Conservation (phyloP, 2,797 vertebrate genomes). For the Columba guinea region DNA sequence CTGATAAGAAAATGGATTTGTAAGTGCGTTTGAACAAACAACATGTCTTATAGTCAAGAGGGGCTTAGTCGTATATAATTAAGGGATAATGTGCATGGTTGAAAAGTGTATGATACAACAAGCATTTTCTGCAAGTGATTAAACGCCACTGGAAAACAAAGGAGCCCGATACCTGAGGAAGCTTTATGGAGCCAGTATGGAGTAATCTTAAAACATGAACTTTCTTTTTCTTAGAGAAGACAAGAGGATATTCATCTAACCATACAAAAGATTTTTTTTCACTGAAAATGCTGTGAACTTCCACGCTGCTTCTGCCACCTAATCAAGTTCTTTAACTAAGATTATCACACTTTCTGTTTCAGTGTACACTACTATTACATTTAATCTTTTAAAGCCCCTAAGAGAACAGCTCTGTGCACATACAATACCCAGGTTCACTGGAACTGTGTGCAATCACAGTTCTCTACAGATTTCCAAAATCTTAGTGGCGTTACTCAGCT, state of each 20-base stretch:
- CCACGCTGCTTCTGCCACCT: neutral
- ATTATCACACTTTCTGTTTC: slow-evolving; percentile 20
- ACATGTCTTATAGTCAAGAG: slow-evolving; percentile 39
- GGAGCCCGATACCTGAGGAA: neutral
- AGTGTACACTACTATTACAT: neutral
- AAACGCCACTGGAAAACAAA: slow-evolving; percentile 22
- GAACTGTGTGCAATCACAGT: neutral
- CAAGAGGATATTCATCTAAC: neutral
- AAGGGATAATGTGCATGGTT: slow-evolving; percentile 40
- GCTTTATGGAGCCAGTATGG: neutral
- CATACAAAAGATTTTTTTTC: neutral
- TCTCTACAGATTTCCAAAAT: neutral
- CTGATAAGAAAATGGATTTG: slow-evolving; percentile 68
- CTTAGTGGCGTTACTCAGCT: neutral
- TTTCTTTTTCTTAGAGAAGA: neutral
- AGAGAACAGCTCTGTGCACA: neutral
- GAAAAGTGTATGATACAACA: slow-evolving; percentile 24
- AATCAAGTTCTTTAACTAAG: slow-evolving; percentile 12
- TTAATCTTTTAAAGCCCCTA: slow-evolving; percentile 19
- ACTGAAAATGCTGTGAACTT: neutral
- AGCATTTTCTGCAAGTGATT: slow-evolving; percentile 17
- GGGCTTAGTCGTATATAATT: slow-evolving; percentile 41
- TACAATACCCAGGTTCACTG: neutral
- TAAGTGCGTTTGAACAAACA: slow-evolving; percentile 72
- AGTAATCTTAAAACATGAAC: neutral